Percentiles rank a stretch among this genome's conserved stretches.
Evolutionary conservation across 2,888 invertebrate genomes (phyloP).

Genomic region (Tipula helvola): DNA sequence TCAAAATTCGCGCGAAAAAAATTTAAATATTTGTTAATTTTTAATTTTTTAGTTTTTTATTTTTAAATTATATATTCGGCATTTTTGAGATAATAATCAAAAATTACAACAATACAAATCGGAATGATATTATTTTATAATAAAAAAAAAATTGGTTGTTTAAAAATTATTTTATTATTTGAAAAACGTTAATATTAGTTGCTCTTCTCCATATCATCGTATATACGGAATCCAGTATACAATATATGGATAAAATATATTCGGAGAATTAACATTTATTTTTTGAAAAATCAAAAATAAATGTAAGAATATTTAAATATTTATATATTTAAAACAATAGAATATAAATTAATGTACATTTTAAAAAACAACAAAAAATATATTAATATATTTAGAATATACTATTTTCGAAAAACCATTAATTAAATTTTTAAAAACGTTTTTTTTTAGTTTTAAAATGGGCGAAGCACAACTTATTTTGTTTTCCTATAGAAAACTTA

Average conservation of each 20-base stretch:
- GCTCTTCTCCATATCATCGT: not conserved
- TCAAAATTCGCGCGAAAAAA: constrained; percentile 6
- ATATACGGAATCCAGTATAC: too few species aligned
- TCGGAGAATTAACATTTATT: not conserved
- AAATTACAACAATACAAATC: not conserved
- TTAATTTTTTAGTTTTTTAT: not conserved
- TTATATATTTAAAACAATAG: not conserved
- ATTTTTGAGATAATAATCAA: not conserved
- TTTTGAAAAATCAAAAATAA: not conserved
- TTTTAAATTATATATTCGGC: not conserved
- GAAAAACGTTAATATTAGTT: not conserved
- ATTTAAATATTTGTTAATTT: not conserved
- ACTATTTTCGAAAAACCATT: not conserved
- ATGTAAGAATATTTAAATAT: not conserved
- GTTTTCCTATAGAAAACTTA: not conserved
- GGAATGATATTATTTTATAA: not conserved
- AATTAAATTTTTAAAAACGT: not conserved
- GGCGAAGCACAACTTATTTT: not conserved
- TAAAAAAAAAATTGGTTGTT: not conserved
- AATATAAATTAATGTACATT: not conserved
- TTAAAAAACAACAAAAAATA: not conserved
- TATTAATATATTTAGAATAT: not conserved
- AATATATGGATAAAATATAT: not conserved
- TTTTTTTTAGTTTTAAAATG: not conserved
- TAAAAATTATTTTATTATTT: not conserved